phyloP scores from a whole-genome alignment of 2,888 invertebrate genomes.

The Drosophila diplacantha region DNA sequence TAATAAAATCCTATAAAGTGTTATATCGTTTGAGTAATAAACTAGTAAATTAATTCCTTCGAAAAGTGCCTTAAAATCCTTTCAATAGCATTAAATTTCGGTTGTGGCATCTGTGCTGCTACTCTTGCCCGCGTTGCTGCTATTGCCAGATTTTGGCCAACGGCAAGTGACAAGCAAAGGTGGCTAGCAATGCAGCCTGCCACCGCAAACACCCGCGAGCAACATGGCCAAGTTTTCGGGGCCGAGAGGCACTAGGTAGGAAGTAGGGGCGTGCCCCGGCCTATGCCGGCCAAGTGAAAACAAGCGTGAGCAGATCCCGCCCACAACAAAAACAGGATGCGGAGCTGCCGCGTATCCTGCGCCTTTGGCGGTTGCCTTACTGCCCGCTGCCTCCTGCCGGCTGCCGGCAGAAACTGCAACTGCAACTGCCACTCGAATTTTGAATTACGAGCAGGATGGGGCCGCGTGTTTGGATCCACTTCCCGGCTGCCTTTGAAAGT shows the following conservation, averaged over 20 bases:
- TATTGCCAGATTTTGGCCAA: slow-evolving; percentile 11
- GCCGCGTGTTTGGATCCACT: slow-evolving; percentile 61
- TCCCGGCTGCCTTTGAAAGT: slow-evolving; percentile 65
- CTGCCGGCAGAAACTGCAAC: slow-evolving; percentile 23
- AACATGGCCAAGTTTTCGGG: slow-evolving; percentile 44
- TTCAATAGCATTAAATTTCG: slow-evolving; percentile 3
- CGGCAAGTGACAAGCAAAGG: slow-evolving; percentile 33
- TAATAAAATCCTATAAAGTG: not conserved
- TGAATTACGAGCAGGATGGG: slow-evolving; percentile 60
- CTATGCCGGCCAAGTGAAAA: slow-evolving; percentile 47
- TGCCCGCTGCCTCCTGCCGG: slow-evolving; percentile 21
- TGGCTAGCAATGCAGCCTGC: slow-evolving; percentile 18
- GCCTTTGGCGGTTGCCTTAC: slow-evolving; percentile 45
- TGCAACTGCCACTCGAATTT: slow-evolving; percentile 64
- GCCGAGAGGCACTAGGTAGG: slow-evolving; percentile 21
- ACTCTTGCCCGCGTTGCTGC: slow-evolving; percentile 5
- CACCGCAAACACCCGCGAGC: slow-evolving; percentile 31
- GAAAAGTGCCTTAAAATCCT: not conserved
- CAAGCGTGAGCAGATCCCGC: slow-evolving; percentile 56
- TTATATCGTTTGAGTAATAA: not conserved
- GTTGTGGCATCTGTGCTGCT: slow-evolving; percentile 4
- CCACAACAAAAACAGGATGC: slow-evolving; percentile 59
- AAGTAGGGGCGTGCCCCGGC: slow-evolving; percentile 7
- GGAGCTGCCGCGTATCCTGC: slow-evolving; percentile 58
- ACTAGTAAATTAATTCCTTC: not conserved